Evolutionary conservation across 2,113 vertebrate genomes (phyloP), one percentile per base, ranked within the genome.

Genomic region (Nesoenas mayeri): DNA sequence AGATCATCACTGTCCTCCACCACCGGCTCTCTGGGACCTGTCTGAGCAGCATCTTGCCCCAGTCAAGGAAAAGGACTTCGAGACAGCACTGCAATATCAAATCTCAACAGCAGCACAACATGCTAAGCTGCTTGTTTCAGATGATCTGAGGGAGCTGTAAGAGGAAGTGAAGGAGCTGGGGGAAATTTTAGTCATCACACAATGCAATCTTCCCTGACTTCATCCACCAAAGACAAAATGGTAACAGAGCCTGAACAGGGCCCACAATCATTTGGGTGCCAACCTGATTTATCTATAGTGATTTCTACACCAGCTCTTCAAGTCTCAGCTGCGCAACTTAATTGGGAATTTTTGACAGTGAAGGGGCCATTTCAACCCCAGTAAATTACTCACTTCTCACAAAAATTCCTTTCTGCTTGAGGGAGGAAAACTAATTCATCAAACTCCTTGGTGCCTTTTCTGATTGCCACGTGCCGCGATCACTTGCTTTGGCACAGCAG

Each of bases 401-500:
- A 92, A 94, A 78, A 44, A 69, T 1, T 74, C 36, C 48, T 81
- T 70, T 84, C 83, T 48, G 53, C 69, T 18, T 71, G 38, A 9
- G 51, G 47, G 32, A 88, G 15, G 54, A 93, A 82, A 1, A 2
- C 15, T 84, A 61, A 91, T 84, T 83, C 69, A 86, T 88, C 94
- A 89, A 64, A 71, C 48, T 91, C 77, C 61, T 88, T 48, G 79
- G 56, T 91, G 83, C 83, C 26, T 84, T 86, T 86, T 85, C 75
- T 80, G 57, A 77, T 92, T 87, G 91, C 79, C 83, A 90, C 2
- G 7, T 82, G 70, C 71, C 66, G 40, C 67, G 75, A 32, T 44
- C 77, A 77, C 73, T 94, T 88, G 66, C 75, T 93, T 79, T 89
- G 81, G 89, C 78, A 79, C 51, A 85, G 85, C 31, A 47, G 53